Base-by-base conservation (phyloP, 1,140 invertebrate genomes). In the Sycophila sp. region DNA sequence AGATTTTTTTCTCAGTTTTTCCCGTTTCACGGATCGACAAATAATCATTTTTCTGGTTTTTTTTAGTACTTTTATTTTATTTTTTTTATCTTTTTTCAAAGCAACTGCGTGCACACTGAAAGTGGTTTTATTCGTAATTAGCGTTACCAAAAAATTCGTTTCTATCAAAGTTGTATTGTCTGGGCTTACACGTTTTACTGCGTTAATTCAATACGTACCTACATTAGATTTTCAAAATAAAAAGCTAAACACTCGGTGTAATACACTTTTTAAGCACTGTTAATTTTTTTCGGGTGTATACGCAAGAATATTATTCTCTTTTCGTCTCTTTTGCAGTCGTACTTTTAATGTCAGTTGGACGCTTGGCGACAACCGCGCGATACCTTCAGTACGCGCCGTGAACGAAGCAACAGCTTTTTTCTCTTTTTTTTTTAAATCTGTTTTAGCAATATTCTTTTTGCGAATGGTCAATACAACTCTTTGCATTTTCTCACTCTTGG, bases 141-240 rank as follows among this genome's bases (percentile, higher is more conserved):
- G 22, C 5, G 3, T 65, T 42, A 56, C 17, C 22, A 56, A 66
- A 66, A 19, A 32, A 42, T n/a, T 56, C 1, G 17, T 26, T 17
- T 59, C 30, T 68, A 68, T 59, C 55, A 68, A 68, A 59, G 22
- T 59, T 59, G 55, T 63, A 63, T 63, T 63, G 60, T 63, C 60
- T 63, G 10, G 10, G 30, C 26, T 45, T 63, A 63, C 19, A n/a
- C n/a, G n/a, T 63, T 63, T 32, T 7, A 30, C 40, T 49, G 49
- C 30, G 34, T 63, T 4, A n/a, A n/a, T n/a, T n/a, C n/a, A n/a
- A n/a, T n/a, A n/a, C 17, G n/a, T 45, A 45, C 15, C 6, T n/a
- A 45, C n/a, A 45, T 45, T n/a, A 40, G 38, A 10, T n/a, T n/a
- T n/a, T n/a, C n/a, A n/a, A n/a, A n/a, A n/a, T n/a, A n/a, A n/a